phyloP scores from a whole-genome alignment of 2,888 invertebrate species.

The Pterostichus madidus region DNA sequence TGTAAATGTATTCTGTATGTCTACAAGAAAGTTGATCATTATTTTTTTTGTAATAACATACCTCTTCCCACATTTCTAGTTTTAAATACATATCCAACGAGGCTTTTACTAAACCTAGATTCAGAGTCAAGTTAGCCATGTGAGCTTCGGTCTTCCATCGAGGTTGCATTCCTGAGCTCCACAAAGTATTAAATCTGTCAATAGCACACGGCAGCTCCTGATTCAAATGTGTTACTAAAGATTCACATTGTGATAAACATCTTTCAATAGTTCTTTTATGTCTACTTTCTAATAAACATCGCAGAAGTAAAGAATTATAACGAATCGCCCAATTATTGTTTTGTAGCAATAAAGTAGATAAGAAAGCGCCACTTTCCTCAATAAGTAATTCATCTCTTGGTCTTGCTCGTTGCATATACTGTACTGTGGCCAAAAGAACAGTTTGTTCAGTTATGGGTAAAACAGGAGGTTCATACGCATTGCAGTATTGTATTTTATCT shows the following conservation, averaged over 20 bases:
- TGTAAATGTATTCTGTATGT: too few relatives aligned
- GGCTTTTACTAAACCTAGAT: conserved; percentile 90
- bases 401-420: conserved; percentile 86
- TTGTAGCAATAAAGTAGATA: conserved; percentile 83
- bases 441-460: conserved; percentile 88
- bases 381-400: conserved; percentile 88
- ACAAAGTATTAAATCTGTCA: conserved; percentile 81
- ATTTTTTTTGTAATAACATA: background rate
- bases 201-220: conserved; percentile 75
- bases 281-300: conserved; percentile 88
- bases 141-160: conserved; percentile 88
- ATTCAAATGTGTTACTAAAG: conserved; percentile 82
- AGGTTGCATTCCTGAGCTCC: conserved; percentile 85
- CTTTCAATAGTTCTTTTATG: conserved; percentile 92
- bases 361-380: conserved; percentile 82
- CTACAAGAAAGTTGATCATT: background rate
- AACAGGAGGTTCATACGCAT: conserved; percentile 79
- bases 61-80: conserved; percentile 94
- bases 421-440: conserved; percentile 87
- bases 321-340: conserved; percentile 88
- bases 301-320: conserved; percentile 85
- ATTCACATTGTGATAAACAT: conserved; percentile 92
- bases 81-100: conserved; percentile 89
- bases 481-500: conserved; percentile 86
- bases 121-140: conserved; percentile 88